Conservation (phyloP, 2,113 vertebrate genomes). For the Bos javanicus region DNA sequence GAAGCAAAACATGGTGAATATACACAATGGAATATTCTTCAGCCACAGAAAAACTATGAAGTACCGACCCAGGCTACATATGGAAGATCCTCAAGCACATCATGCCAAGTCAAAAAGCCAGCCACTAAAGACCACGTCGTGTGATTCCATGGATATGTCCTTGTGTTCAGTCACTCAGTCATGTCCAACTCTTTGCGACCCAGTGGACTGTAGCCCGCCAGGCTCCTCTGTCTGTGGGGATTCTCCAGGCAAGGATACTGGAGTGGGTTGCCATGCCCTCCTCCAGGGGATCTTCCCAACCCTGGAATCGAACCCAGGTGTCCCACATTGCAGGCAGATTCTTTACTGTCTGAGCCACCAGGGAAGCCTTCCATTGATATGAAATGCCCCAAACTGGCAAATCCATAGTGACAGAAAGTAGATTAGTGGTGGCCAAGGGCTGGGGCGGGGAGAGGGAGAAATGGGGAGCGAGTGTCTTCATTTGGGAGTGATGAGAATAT, state of each 20-base stretch:
- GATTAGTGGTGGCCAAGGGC: not conserved
- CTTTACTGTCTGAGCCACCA: not conserved
- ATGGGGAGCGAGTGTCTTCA: accelerated
- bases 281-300: not conserved
- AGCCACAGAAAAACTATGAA: not conserved
- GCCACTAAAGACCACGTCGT: not conserved
- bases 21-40: too few species aligned
- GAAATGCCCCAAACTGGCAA: too few species aligned
- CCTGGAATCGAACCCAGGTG: not conserved
- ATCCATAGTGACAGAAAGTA: not conserved
- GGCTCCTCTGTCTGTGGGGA: not conserved
- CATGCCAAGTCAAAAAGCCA: not conserved
- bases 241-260: not conserved
- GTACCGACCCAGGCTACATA: accelerated
- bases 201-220: not conserved
- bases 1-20: accelerated
- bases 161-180: not conserved
- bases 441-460: not conserved
- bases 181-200: not conserved
- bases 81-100: not conserved
- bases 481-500: not conserved
- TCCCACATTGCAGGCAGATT: not conserved
- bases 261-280: not conserved
- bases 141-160: accelerated
- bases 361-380: not conserved